These are phyloP conservation scores for Myotis planiceps DNA, from an alignment of 2,797 vertebrate species.

Conservation along the genomic window DNA sequence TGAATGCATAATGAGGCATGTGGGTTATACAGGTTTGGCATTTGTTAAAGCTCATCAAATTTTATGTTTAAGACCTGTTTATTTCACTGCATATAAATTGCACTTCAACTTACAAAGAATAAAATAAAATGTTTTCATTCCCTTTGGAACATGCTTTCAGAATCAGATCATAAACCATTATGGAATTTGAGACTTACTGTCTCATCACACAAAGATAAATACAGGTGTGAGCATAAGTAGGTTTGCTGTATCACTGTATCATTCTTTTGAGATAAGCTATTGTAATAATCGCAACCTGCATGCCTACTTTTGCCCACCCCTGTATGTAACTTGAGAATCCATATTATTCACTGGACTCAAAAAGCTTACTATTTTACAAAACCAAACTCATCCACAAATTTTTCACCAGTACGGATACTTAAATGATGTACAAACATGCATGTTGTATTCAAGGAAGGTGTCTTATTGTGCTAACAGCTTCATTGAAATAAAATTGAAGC, in stretches of 20 bases:
- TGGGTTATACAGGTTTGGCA: not conserved
- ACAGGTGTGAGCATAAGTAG: no score
- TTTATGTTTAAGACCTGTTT: not conserved
- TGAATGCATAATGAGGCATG: not conserved
- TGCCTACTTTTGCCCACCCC: no score
- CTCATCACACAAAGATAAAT: not conserved
- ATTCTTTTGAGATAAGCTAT: no score
- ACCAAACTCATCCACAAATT: not conserved
- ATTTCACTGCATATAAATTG: not conserved
- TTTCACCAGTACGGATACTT: not conserved
- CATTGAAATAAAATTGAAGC: not conserved
- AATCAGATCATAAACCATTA: not conserved
- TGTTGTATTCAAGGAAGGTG: not conserved
- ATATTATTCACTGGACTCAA: not conserved
- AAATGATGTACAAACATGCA: not conserved
- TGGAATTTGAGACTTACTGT: not conserved
- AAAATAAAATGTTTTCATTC: not conserved
- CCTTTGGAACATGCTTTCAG: not conserved
- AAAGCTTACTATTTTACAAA: conserved; percentile 18
- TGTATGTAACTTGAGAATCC: not conserved
- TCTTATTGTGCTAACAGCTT: not conserved
- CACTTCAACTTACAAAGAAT: not conserved
- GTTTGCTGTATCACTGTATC: no score
- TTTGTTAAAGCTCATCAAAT: not conserved
- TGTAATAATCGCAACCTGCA: no score